Conservation (phyloP, 2,797 vertebrate genomes). For the Caiman crocodilus region DNA sequence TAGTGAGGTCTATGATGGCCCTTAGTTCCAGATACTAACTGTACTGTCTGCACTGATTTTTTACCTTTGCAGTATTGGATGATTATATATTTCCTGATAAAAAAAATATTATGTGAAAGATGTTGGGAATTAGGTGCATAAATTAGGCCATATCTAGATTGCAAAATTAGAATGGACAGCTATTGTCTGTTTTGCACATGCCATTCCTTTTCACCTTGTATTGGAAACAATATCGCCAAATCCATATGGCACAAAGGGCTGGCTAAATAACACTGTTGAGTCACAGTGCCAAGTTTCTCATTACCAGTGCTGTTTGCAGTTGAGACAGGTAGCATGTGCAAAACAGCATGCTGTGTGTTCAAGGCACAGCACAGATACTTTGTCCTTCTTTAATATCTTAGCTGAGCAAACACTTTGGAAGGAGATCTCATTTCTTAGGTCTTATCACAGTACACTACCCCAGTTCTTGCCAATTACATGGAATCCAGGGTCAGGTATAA, state of each 20-base stretch:
- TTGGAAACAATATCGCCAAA: too few relatives aligned
- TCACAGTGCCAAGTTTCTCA: too few relatives aligned
- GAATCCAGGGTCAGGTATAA: not conserved
- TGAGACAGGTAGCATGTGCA: too few relatives aligned
- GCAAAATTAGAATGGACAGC: too few relatives aligned
- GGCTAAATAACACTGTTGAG: too few relatives aligned
- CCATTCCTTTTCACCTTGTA: too few relatives aligned
- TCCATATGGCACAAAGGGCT: too few relatives aligned
- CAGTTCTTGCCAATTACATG: not conserved
- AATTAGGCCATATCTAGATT: not conserved
- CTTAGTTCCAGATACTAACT: not conserved
- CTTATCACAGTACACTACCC: not conserved
- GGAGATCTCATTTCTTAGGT: not conserved
- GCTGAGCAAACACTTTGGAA: not conserved
- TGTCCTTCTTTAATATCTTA: not conserved
- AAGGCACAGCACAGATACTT: not conserved
- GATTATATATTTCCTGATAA: not conserved
- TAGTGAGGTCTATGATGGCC: not conserved
- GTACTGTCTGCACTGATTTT: not conserved
- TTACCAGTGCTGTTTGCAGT: too few relatives aligned
- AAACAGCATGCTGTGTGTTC: too few relatives aligned
- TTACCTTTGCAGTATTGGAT: not conserved
- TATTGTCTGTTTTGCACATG: too few relatives aligned
- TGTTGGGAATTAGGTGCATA: not conserved
- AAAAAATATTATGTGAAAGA: not conserved